Evolutionary conservation across 30 jellyfish, hydroid and myxozoan genomes (phyloP), one percentile per base, ranked within the genome.

Genomic region (Chironex yamaguchii): DNA sequence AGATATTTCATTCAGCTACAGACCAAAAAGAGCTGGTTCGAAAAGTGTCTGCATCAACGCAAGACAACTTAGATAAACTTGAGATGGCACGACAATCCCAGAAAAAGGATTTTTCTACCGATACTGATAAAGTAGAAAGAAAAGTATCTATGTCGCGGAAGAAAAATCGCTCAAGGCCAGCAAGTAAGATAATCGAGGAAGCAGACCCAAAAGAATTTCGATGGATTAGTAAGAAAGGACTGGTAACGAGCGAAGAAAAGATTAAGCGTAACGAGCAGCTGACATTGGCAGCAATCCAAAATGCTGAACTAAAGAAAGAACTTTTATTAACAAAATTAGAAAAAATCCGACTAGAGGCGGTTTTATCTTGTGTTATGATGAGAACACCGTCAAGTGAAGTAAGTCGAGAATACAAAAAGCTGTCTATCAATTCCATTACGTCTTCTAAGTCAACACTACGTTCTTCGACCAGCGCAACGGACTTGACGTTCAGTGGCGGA

Each of bases 271-370:
- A 71, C 63, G 91, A 91, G 31, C 80, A 86, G 51, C 34, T 92
- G 23, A 81, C 99, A 28, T 48, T 84, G 21, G 91, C 93, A 63
- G 97, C 97, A 3, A 89, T 94, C 13, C 97, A 94, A 73, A 94
- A 94, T 64, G 96, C 96, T 0, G 99, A 88, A 49, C 73, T 94
- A 13, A 89, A 85, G 67, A 94, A 94, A 79, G 99, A 94, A 34
- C 73, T 94, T 2, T 77, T 94, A 68, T 54, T 94, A 77, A 89
- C 97, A 20, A 94, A 94, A 62, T 82, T 94, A 26, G 99, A 94
- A 89, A 94, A 94, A 71, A 88, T 81, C 35, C 91, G 99, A 14
- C 77, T 94, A 1, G 99, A 94, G 84, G 99, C 99, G n/a, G 73
- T 94, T 92, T 64, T 94, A 92, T 84, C 99, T 17, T 82, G 98